These are phyloP conservation scores for Struthio camelus DNA, from an alignment of 2,113 vertebrate genomes.

Conservation along the genomic window DNA sequence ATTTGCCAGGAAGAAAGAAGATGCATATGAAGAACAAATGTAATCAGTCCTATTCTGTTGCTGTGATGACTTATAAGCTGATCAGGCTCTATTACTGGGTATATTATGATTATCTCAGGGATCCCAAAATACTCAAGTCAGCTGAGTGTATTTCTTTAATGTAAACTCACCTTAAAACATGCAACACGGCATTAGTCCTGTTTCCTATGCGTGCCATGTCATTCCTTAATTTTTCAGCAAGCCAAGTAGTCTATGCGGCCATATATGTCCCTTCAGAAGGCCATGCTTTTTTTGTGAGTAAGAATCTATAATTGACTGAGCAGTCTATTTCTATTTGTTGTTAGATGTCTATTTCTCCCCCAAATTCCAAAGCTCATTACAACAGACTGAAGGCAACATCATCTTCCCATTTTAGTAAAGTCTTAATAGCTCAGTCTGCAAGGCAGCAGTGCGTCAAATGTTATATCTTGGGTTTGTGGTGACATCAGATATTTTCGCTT, in stretches of 20 bases:
- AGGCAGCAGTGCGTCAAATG: not conserved
- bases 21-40: not conserved
- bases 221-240: not conserved
- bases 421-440: not conserved
- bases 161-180: not conserved
- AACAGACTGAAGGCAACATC: not conserved
- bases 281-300: not conserved
- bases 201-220: not conserved
- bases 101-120: not conserved
- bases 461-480: not conserved
- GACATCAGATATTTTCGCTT: not conserved
- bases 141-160: not conserved
- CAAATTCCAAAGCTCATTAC: not conserved
- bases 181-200: not conserved
- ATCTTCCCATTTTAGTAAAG: not conserved
- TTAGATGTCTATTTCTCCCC: not conserved
- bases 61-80: not conserved
- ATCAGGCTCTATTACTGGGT: not conserved
- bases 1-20: not conserved
- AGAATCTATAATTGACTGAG: not conserved
- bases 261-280: not conserved
- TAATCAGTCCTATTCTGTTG: not conserved
- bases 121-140: not conserved
- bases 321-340: not conserved
- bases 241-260: not conserved